Evolutionary conservation across 2,797 vertebrate species (phyloP).

Genomic region (Caiman crocodilus): DNA sequence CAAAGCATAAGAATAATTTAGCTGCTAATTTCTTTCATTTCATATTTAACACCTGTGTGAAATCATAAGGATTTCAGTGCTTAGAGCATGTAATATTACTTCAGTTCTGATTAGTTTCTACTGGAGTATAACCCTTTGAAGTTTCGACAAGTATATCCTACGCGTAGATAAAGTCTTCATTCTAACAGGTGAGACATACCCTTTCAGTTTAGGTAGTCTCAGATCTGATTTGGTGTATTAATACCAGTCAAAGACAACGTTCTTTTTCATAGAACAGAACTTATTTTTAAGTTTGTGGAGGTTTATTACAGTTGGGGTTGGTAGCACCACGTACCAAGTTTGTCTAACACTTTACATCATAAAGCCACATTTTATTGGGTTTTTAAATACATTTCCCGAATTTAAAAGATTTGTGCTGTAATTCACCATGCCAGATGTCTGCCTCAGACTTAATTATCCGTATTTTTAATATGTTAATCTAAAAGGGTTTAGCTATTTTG

Average conservation of each 20-base stretch:
- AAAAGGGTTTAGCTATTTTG: neutral
- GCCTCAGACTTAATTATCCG: neutral
- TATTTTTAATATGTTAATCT: neutral
- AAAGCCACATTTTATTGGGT: neutral
- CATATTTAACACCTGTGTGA: neutral
- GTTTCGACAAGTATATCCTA: neutral
- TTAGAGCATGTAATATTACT: neutral
- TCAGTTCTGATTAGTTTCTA: neutral
- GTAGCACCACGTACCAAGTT: neutral
- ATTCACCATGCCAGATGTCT: neutral
- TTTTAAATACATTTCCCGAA: neutral
- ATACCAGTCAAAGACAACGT: slow-evolving; percentile 54
- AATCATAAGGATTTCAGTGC: neutral
- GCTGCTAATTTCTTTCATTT: neutral
- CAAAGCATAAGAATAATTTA: accelerated
- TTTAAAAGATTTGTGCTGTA: neutral
- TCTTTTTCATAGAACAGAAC: neutral
- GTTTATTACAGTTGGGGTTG: neutral
- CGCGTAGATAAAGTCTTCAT: accelerated
- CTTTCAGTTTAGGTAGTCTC: slow-evolving; percentile 41
- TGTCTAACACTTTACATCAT: neutral
- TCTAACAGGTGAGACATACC: neutral
- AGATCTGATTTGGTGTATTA: slow-evolving; percentile 58
- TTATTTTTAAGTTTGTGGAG: neutral
- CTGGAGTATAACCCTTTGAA: neutral